phyloP scores from a whole-genome alignment of 2,888 invertebrate genomes.

The Congeria kusceri region DNA sequence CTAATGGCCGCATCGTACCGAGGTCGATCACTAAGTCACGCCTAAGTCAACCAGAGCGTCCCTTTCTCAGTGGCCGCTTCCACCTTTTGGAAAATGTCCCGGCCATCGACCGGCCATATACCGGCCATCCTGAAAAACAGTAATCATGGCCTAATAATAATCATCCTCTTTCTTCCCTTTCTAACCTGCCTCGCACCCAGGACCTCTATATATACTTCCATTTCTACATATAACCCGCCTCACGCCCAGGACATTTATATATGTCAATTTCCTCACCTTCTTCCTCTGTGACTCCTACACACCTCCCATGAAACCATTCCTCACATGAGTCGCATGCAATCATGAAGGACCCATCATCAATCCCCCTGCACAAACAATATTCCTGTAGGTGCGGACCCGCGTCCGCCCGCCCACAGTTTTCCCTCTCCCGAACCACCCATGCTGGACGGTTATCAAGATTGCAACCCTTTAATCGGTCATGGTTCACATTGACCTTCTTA shows the following conservation, averaged over 20 bases:
- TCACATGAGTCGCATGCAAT: neutral
- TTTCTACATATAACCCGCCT: neutral
- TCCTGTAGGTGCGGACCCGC: neutral
- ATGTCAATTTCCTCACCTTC: neutral
- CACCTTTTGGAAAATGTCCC: too few species aligned
- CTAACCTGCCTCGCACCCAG: neutral
- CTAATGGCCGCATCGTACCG: too few species aligned
- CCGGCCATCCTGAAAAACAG: too few species aligned
- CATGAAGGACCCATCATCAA: neutral
- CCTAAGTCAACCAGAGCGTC: too few species aligned
- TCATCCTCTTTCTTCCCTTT: too few species aligned
- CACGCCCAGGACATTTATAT: neutral
- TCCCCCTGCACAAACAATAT: neutral
- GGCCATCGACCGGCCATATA: too few species aligned
- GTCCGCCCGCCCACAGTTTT: neutral
- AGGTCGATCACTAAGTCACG: too few species aligned
- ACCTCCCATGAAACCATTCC: constrained; percentile 11
- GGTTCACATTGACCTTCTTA: neutral
- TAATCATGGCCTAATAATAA: too few species aligned
- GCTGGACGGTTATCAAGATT: neutral
- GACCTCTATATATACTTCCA: neutral
- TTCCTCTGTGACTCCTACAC: constrained; percentile 1
- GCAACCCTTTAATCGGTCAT: neutral
- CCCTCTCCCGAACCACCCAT: neutral
- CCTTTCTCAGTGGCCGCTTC: too few species aligned